Conservation (phyloP, 2,888 invertebrate species). For the Melanostoma scalare region DNA sequence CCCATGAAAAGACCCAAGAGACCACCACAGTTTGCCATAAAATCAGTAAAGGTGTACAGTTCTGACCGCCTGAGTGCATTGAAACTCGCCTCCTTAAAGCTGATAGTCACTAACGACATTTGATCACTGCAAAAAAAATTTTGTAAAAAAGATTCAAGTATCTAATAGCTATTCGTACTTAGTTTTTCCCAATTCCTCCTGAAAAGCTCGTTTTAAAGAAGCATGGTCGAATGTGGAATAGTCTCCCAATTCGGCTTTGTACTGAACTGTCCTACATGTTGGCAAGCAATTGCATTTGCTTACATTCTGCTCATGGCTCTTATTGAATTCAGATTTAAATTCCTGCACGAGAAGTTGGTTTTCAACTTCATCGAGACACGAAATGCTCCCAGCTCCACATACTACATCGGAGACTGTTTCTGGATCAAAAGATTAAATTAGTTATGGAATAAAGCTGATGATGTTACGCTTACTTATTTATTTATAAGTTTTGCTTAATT, state of each 20-base stretch:
- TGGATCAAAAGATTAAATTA: background rate
- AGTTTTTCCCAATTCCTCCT: background rate
- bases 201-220: background rate
- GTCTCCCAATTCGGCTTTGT: conserved; percentile 20
- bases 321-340: background rate
- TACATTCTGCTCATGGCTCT: background rate
- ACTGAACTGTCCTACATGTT: conserved; percentile 17
- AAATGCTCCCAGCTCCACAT: conserved; percentile 17
- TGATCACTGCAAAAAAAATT: background rate
- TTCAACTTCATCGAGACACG: conserved; percentile 9
- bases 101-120: background rate
- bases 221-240: conserved; percentile 16
- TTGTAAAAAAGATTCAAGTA: background rate
- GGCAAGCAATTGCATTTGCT: conserved; percentile 22
- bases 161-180: background rate
- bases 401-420: conserved; percentile 6
- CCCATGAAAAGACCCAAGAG: conserved; percentile 34
- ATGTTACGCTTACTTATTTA: conserved; percentile 2
- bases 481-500: no score
- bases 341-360: background rate
- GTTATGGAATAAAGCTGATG: background rate
- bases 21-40: conserved; percentile 31
- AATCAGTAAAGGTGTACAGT: conserved; percentile 5
- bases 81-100: conserved; percentile 12
- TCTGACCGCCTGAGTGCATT: conserved; percentile 12